These are phyloP conservation scores for Dascyllus trimaculatus DNA, from an alignment of 2,113 vertebrate genomes.

Conservation along the genomic window DNA sequence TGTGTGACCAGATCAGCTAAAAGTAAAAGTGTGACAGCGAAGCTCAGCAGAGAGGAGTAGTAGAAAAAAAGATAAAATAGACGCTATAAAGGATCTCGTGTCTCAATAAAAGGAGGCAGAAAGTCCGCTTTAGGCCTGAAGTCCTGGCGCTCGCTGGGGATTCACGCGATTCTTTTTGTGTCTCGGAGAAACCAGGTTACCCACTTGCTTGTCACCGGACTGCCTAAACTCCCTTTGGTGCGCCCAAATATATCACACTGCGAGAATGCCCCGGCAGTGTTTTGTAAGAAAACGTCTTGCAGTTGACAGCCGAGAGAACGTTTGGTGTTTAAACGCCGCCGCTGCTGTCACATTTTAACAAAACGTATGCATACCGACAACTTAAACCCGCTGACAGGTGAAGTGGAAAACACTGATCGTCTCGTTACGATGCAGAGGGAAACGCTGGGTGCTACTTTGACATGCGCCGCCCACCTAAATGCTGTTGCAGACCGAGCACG, in stretches of 20 bases:
- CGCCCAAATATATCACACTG: conserved; percentile 78
- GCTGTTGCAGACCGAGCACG: too few relatives aligned
- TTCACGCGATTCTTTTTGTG: conserved; percentile 71
- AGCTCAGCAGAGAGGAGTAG: conserved; percentile 33
- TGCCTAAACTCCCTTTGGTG: conserved; percentile 63
- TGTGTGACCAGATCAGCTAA: conserved; percentile 26
- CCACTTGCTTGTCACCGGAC: conserved; percentile 81
- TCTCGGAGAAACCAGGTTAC: conserved; percentile 85
- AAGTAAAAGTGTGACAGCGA: not conserved
- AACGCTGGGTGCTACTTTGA: too few relatives aligned
- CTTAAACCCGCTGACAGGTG: too few relatives aligned
- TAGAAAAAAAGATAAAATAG: conserved; percentile 40
- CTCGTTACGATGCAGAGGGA: too few relatives aligned
- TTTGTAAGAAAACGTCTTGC: conserved; percentile 17
- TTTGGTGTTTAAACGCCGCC: conserved; percentile 14
- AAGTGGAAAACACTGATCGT: too few relatives aligned
- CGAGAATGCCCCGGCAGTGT: conserved; percentile 43
- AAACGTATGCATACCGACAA: not conserved
- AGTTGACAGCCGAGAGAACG: conserved; percentile 29
- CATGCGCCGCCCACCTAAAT: too few relatives aligned
- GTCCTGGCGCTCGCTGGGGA: conserved; percentile 48
- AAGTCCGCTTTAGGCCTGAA: conserved; percentile 29
- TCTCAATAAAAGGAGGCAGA: conserved; percentile 34
- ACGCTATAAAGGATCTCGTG: conserved; percentile 6
- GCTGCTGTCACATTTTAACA: not conserved